Evolutionary conservation across 2,113 vertebrate genomes (phyloP), one percentile per base, ranked within the genome.

Genomic region (Chunga burmeisteri): DNA sequence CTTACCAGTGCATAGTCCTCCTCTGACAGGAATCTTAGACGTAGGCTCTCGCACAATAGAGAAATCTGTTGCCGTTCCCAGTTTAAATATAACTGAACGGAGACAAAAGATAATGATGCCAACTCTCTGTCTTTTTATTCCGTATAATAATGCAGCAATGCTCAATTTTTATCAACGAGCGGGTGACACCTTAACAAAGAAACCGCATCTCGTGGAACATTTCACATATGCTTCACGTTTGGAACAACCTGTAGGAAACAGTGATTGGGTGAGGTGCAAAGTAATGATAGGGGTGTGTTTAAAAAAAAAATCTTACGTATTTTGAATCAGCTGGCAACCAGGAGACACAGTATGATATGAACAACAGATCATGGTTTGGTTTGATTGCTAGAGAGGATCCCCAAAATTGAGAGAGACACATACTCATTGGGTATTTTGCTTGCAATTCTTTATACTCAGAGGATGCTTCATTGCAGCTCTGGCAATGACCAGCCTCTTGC

Each of bases 1-100:
- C 82, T 80, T 72, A 75, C 25, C 79, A 92, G 44, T 21, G 66
- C 70, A 82, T 0, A 82, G 52, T 67, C 49, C 19, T 93, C 71
- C 56, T 79, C n/a, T 87, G 78, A 96, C 90, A 92, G 65, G 40
- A 85, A 63, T 85, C 56, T 87, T 59, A 93, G 84, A 46, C 34
- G 70, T 4, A 77, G 81, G 42, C 61, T 93, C 55, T 16, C 0
- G 7, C 38, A 90, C 42, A 94, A 82, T 42, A 50, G 38, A 95
- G 78, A 87, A 85, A 82, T 74, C 56, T 79, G 61, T 74, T 81
- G 68, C 70, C 67, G n/a, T 83, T 93, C 85, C 38, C 66, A 71
- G 29, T 90, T 94, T 90, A 95, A 96, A 96, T 85, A 75, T 66
- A 95, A 93, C 65, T 52, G 81, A 94, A 58, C 27, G 84, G 81